Conservation (phyloP, 2,888 invertebrate genomes). For the Nezara viridula region DNA sequence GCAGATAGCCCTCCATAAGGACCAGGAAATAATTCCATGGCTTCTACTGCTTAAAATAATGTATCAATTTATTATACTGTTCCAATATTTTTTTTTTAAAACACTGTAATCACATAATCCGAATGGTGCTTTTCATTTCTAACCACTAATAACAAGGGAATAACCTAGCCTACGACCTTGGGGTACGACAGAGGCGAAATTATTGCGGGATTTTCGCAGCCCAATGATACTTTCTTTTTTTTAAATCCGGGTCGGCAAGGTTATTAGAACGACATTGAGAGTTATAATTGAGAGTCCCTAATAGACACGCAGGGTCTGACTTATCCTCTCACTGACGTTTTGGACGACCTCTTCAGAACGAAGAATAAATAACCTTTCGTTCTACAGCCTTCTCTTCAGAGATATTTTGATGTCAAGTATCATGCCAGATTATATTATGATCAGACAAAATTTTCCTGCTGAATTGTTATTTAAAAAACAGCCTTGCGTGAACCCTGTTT, state of each 20-base stretch:
- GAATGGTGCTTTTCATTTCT: not conserved
- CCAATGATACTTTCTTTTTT: conserved; percentile 25
- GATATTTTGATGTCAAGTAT: not conserved
- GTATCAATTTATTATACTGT: too few species aligned
- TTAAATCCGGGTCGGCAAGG: conserved; percentile 16
- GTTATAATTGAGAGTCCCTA: not conserved
- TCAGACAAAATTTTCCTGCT: too few species aligned
- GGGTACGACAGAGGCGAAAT: not conserved
- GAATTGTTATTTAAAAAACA: too few species aligned
- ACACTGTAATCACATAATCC: too few species aligned
- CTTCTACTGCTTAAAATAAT: too few species aligned
- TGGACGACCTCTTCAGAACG: not conserved
- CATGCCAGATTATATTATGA: too few species aligned
- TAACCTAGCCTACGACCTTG: not conserved
- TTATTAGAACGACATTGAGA: not conserved
- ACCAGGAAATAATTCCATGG: too few species aligned
- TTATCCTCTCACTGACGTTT: not conserved
- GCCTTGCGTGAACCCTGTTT: too few species aligned
- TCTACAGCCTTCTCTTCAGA: not conserved
- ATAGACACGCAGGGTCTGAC: not conserved
- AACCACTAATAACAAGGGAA: not conserved
- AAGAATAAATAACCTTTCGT: not conserved
- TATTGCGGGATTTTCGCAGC: not conserved
- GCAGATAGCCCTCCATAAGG: too few species aligned
- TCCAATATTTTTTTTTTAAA: not conserved